Conservation (phyloP, 1,140 invertebrate species). For the Drosophila punjabiensis region DNA sequence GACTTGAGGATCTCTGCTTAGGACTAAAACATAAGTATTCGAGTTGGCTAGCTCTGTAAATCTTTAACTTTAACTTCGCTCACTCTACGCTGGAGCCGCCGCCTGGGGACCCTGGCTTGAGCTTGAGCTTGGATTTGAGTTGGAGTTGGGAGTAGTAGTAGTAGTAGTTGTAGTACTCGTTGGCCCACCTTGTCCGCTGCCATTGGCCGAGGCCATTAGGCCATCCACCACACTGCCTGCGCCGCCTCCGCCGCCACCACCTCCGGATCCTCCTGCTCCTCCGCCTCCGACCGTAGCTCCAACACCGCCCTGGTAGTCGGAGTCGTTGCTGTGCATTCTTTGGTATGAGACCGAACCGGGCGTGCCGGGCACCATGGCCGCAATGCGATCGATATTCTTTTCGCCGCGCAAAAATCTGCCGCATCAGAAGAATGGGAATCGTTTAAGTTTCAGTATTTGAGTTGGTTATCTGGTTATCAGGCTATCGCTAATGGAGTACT, state of each 20-base stretch:
- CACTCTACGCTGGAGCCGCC: conserved; percentile 47
- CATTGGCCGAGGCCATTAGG: conserved; percentile 66
- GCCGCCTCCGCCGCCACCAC: conserved; percentile 53
- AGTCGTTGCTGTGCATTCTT: conserved; percentile 94
- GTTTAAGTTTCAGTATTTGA: conserved; percentile 41
- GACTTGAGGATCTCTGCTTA: conserved; percentile 52
- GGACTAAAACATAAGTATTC: conserved; percentile 48
- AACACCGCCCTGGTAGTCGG: conserved; percentile 85
- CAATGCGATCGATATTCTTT: conserved; percentile 86
- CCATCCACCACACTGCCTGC: conserved; percentile 69
- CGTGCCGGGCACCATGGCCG: conserved; percentile 86
- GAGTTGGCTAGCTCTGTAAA: conserved; percentile 46
- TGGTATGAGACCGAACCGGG: conserved; percentile 91
- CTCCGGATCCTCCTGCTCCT: conserved; percentile 50
- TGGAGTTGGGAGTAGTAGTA: conserved; percentile 55
- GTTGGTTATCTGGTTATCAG: conserved; percentile 13
- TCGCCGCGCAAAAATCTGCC: conserved; percentile 93
- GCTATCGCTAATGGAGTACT: conserved; percentile 36
- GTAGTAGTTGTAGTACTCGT: conserved; percentile 69
- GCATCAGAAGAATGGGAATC: conserved; percentile 65
- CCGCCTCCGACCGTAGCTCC: conserved; percentile 37
- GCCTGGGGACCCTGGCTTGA: conserved; percentile 34
- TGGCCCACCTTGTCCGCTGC: conserved; percentile 85
- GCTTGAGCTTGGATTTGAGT: conserved; percentile 46
- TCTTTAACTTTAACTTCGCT: conserved; percentile 35